Conservation (phyloP, 2,113 vertebrate genomes). For the Pollimyrus isidori region DNA sequence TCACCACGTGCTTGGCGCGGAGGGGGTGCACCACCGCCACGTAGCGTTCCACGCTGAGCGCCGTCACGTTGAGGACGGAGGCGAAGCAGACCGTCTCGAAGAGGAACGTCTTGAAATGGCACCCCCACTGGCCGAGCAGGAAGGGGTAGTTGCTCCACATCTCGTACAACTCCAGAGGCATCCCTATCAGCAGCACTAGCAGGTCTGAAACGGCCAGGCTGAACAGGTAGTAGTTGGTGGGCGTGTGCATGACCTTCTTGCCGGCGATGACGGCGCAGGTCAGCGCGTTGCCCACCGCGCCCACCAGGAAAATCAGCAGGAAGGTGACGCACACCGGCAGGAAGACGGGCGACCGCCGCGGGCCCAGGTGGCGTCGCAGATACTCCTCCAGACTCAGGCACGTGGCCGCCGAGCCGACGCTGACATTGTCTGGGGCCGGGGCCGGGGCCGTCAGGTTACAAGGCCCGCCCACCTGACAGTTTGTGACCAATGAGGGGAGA, state of each 20-base stretch:
- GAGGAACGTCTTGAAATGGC: conserved; percentile 82
- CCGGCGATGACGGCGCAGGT: conserved; percentile 79
- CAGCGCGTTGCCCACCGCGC: conserved; percentile 72
- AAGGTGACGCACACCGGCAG: conserved; percentile 75
- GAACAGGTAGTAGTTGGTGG: conserved; percentile 92
- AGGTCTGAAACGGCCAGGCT: conserved; percentile 86
- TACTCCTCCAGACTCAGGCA: conserved; percentile 70
- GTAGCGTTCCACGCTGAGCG: conserved; percentile 84
- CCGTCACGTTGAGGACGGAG: conserved; percentile 85
- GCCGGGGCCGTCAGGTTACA: conserved; percentile 55
- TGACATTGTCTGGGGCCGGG: conserved; percentile 26
- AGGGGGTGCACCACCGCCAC: conserved; percentile 86
- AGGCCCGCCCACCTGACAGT: not conserved
- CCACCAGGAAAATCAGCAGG: conserved; percentile 78
- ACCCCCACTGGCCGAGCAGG: conserved; percentile 70
- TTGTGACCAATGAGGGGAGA: conserved; percentile 10
- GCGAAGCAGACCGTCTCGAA: conserved; percentile 88
- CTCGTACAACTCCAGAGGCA: conserved; percentile 90
- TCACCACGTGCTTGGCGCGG: conserved; percentile 79
- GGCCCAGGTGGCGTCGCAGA: conserved; percentile 71
- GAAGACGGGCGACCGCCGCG: conserved; percentile 67
- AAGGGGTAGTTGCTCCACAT: conserved; percentile 90
- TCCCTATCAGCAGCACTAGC: conserved; percentile 80
- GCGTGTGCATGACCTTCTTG: conserved; percentile 80
- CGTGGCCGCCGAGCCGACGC: conserved; percentile 43